Evolutionary conservation across 2,113 vertebrate species (phyloP).

Genomic region (Protobothrops flavoviridis): DNA sequence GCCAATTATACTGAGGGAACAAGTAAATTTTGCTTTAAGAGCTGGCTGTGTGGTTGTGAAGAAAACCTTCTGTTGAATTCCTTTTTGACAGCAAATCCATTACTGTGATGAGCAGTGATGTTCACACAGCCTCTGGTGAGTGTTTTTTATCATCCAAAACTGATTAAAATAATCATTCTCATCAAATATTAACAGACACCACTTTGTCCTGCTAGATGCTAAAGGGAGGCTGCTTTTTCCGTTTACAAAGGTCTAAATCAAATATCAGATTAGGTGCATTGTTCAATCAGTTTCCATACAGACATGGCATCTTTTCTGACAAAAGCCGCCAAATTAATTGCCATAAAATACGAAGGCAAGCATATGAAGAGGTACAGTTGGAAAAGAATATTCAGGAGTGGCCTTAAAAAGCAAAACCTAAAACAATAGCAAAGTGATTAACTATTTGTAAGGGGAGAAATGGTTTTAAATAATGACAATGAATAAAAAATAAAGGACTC

Average conservation of each 20-base stretch:
- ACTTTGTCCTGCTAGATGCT: conserved; percentile 57
- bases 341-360: conserved; percentile 31
- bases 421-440: conserved; percentile 28
- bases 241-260: conserved; percentile 58
- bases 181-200: conserved; percentile 67
- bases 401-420: not conserved
- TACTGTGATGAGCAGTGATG: conserved; percentile 45
- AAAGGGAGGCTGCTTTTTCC: conserved; percentile 50
- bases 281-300: conserved; percentile 49
- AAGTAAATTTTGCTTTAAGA: conserved; percentile 46
- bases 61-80: conserved; percentile 47
- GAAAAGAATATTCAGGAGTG: not conserved
- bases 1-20: conserved; percentile 33
- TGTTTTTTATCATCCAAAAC: conserved; percentile 61
- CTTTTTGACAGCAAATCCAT: conserved; percentile 56
- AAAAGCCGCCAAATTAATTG: conserved; percentile 48
- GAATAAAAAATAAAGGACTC: not conserved
- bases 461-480: not conserved
- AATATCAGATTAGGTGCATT: conserved; percentile 48
- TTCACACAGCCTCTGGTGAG: conserved; percentile 54
- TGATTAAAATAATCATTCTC: conserved; percentile 67
- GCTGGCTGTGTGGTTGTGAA: conserved; percentile 32
- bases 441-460: conserved; percentile 7
- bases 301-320: conserved; percentile 34
- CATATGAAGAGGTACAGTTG: conserved; percentile 15